Percentiles rank a stretch among this genome's conserved stretches.
Evolutionary conservation across 2,888 invertebrate genomes (phyloP).

Genomic region (Mythimna lalbum): DNA sequence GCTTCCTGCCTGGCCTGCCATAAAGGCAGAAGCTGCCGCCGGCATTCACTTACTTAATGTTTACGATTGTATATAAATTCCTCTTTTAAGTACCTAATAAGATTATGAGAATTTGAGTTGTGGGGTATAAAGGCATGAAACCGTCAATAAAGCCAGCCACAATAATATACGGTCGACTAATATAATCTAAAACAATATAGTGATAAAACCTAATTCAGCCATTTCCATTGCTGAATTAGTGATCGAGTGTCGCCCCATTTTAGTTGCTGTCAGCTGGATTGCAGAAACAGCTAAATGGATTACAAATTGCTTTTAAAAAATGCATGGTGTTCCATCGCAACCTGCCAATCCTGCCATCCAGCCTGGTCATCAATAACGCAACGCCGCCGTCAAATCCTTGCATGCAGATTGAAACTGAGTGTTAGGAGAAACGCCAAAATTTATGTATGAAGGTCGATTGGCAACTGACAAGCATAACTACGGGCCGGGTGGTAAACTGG

Average conservation of each 20-base stretch:
- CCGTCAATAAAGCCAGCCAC: constrained; percentile 20
- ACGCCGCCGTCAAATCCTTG: constrained; percentile 43
- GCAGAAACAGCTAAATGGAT: constrained; percentile 50
- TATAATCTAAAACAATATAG: constrained; percentile 9
- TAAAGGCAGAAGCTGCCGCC: constrained; percentile 57
- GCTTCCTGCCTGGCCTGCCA: constrained; percentile 51
- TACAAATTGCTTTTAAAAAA: constrained; percentile 59
- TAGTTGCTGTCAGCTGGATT: constrained; percentile 21
- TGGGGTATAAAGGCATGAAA: constrained; percentile 22
- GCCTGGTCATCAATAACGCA: constrained; percentile 56
- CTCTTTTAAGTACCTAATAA: constrained; percentile 29
- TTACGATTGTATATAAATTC: constrained; percentile 46
- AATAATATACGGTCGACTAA: constrained; percentile 3
- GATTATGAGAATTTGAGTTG: constrained; percentile 34
- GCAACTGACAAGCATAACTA: constrained; percentile 17
- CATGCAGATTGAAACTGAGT: constrained; percentile 60
- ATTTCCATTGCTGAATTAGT: constrained; percentile 37
- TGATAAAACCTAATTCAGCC: constrained; percentile 1
- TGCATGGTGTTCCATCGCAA: constrained; percentile 44
- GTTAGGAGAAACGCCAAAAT: constrained; percentile 41
- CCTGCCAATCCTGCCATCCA: constrained; percentile 10
- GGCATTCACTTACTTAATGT: constrained; percentile 47
- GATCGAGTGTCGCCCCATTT: constrained; percentile 15
- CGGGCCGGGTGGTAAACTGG: constrained; percentile 40
- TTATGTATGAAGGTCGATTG: constrained; percentile 60